Conservation (phyloP, 2,797 vertebrate genomes). For the Enteromius afrohamiltoni region DNA sequence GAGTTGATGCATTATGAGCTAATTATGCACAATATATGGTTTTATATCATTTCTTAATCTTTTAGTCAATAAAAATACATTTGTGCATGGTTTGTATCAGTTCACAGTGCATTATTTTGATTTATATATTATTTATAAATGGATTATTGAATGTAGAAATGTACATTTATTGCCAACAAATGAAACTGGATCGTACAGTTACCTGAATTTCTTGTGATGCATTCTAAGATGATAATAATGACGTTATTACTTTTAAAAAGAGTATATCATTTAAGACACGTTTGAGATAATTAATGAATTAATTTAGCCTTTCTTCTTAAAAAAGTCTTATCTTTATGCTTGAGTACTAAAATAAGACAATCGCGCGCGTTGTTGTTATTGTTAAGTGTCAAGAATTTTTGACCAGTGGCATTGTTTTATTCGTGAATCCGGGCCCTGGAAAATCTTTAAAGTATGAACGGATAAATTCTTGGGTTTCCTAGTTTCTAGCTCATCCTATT, state of each 20-base stretch:
- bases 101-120: not conserved
- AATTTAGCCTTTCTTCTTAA: not conserved
- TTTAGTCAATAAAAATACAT: not conserved
- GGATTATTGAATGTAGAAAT: not conserved
- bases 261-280: not conserved
- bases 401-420: not conserved
- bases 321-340: not conserved
- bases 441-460: not conserved
- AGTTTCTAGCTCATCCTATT: not conserved
- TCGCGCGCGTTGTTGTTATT: not conserved
- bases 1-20: not conserved
- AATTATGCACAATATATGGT: not conserved
- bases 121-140: not conserved
- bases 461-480: not conserved
- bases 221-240: no score
- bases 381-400: not conserved
- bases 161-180: not conserved
- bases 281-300: not conserved
- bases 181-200: not conserved
- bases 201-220: no score
- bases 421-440: not conserved
- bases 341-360: not conserved
- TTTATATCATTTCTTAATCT: not conserved
- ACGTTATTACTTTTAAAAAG: no score
- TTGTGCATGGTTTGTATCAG: not conserved